Base-by-base conservation (phyloP, 2,888 invertebrate species). In the Trachelus iudaicus region DNA sequence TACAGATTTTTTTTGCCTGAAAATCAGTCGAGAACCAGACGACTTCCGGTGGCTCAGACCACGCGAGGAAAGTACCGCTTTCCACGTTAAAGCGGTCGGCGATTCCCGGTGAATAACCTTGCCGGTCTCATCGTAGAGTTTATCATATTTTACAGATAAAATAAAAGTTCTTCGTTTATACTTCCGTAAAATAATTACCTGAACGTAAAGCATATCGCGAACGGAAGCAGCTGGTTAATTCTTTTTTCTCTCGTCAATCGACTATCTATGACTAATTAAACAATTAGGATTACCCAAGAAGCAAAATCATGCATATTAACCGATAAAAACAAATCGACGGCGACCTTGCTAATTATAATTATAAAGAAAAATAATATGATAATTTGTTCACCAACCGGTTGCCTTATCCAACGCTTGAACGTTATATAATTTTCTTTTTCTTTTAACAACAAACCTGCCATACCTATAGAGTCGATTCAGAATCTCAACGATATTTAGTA, bases 71-170 rank as follows among this genome's bases (percentile, higher is more conserved):
- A 71, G 71, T 71, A 71, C 34, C 71, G 71, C 71, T 31, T 34
- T 31, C 71, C 33, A 31, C 71, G 71, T 34, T 34, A 71, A 71
- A 31, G 71, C 34, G 71, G 71, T 34, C 71, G 71, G 71, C 34
- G 71, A 71, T 71, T 71, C 34, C 31, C 71, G 71, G 71, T 71
- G 71, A 71, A 71, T 34, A 34, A 71, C 71, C 71, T 71, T 71
- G 11, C 71, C n/a, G 71, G 34, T 34, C 31, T 71, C 71, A 23
- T 34, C 56, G 9, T 56, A 2, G 4, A 56, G 56, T 56, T 56
- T 56, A 56, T 56, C 56, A 56, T 56, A 56, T 56, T 56, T 23
- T 2, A 23, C 23, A 9, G 23, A 56, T 56, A 56, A 56, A 56
- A 56, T 23, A 23, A 56, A 56, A 23, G 23, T 56, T 9, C 9